Evolutionary conservation across 2,888 invertebrate genomes (phyloP), one percentile per base, ranked within the genome.

Genomic region (Coenonympha arcania): DNA sequence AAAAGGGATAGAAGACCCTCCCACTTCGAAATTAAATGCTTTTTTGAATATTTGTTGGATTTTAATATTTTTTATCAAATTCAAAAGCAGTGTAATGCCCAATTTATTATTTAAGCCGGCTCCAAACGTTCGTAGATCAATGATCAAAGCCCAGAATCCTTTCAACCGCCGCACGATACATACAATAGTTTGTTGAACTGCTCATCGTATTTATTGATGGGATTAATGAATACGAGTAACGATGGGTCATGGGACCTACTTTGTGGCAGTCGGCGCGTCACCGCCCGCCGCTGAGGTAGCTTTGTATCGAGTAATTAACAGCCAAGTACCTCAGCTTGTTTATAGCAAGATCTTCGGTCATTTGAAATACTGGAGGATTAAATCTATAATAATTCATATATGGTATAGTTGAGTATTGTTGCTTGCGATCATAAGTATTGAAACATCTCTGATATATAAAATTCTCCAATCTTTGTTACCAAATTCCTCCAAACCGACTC

Each of bases 131-230:
- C 16, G 15, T 44, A 9, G 13, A 11, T 37, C 44, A 4, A n/a
- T 18, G 26, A 43, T 36, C n/a, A 22, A 33, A 18, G 30, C 57
- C 61, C 64, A 60, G 76, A 76, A 76, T 74, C 76, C 76, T 66
- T 75, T 70, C 71, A 76, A 75, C 48, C 61, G 34, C 47, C 52
- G 52, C 52, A 46, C 52, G 50, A 30, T 33, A 52, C 52, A n/a
- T n/a, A 50, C 52, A 53, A 53, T 55, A 52, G 57, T 57, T 55
- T 55, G 49, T 55, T 57, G 57, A 57, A 57, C 57, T 48, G 49
- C 30, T 45, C 43, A 44, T 36, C 45, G 45, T 39, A 49, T 31
- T 48, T 33, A 31, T n/a, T 19, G 48, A 49, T 39, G 48, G 11
- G 44, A 47, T 50, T 51, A 40, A 47, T 48, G 26, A 16, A 16